phyloP scores from a whole-genome alignment of 2,888 invertebrate genomes.

The Drosophila percnosoma region DNA sequence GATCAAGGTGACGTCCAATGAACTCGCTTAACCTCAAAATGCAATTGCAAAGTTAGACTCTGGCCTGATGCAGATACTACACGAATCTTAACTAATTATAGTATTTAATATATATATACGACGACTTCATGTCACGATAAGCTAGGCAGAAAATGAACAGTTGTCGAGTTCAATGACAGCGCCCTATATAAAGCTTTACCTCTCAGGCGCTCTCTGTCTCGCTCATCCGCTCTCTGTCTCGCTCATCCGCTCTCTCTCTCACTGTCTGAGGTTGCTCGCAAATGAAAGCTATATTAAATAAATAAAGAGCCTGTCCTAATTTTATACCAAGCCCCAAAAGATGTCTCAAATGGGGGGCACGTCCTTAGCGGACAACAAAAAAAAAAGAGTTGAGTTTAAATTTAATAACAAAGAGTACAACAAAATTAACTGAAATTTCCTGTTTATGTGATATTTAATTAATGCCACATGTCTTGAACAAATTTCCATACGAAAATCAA shows the following conservation, averaged over 20 bases:
- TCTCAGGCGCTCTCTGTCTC: constrained; percentile 10
- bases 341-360: constrained; percentile 52
- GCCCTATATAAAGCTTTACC: constrained; percentile 39
- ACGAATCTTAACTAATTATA: background rate
- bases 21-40: constrained; percentile 32
- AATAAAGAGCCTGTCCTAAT: constrained; percentile 24
- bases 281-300: constrained; percentile 11
- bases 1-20: constrained; percentile 44
- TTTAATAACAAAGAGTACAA: constrained; percentile 45
- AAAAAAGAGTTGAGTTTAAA: constrained; percentile 26
- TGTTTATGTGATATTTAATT: constrained; percentile 13
- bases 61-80: constrained; percentile 1
- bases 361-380: constrained; percentile 26
- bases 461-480: background rate
- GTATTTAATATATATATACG: background rate
- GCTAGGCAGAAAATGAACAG: constrained; percentile 10
- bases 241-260: background rate
- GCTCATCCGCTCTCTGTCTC: background rate
- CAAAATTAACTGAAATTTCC: constrained; percentile 37
- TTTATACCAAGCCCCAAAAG: constrained; percentile 46
- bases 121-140: constrained; percentile 30
- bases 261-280: background rate
- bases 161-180: constrained; percentile 54
- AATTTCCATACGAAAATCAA: constrained; percentile 20
- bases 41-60: constrained; percentile 19